These are phyloP conservation scores for Neotoma lepida DNA, from an alignment of 2,113 vertebrate genomes.

Conservation along the genomic window DNA sequence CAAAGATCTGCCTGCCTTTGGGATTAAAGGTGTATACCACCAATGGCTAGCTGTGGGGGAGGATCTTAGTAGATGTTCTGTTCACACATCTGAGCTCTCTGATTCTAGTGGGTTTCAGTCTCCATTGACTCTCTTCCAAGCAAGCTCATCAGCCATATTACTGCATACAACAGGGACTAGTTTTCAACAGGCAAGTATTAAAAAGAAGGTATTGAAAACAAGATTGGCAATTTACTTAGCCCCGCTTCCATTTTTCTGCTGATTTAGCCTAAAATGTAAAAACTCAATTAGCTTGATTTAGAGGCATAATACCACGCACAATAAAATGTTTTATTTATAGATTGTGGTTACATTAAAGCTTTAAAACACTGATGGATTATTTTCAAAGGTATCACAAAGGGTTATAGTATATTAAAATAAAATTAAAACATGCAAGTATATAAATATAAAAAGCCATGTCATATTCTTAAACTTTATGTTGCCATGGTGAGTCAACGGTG, in stretches of 20 bases:
- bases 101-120: background rate
- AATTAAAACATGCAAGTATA: slow-evolving; percentile 39
- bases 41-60: background rate
- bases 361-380: slow-evolving; percentile 26
- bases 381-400: background rate
- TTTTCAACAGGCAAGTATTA: background rate
- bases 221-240: background rate
- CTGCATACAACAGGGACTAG: background rate
- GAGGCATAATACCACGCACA: background rate
- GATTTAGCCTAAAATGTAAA: background rate
- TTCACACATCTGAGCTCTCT: background rate
- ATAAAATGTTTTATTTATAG: slow-evolving; percentile 61
- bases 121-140: background rate
- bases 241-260: background rate
- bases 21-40: background rate
- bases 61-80: background rate
- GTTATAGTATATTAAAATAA: slow-evolving; percentile 45
- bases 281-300: background rate
- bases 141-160: background rate
- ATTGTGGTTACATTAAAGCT: background rate
- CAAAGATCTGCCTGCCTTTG: background rate
- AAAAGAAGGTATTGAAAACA: background rate
- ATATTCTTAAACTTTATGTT: background rate
- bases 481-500: background rate
- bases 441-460: background rate